Evolutionary conservation across 1,140 invertebrate species (phyloP).

Genomic region (Cyclargus thomasi): DNA sequence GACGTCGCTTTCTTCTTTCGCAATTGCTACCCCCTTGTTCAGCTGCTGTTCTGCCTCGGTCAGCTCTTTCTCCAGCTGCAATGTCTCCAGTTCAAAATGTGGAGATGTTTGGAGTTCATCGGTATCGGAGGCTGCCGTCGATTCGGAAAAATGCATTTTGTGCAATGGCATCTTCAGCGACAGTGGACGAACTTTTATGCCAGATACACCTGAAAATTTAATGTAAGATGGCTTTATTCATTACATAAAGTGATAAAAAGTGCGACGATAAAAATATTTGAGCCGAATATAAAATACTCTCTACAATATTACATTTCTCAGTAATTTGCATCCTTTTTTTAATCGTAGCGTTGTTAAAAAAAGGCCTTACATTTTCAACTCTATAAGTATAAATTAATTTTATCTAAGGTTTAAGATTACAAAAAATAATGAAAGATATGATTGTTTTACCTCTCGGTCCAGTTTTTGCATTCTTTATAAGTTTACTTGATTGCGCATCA

Average conservation of each 20-base stretch:
- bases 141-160: conserved; percentile 20
- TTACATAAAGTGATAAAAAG: too few relatives aligned
- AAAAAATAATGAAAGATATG: neutral
- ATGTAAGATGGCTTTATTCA: conserved; percentile 15
- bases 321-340: too few relatives aligned
- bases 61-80: conserved; percentile 50
- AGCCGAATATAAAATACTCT: too few relatives aligned
- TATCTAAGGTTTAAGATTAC: too few relatives aligned
- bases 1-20: conserved; percentile 56
- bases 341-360: too few relatives aligned
- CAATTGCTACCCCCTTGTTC: conserved; percentile 50
- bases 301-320: too few relatives aligned
- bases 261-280: too few relatives aligned
- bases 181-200: conserved; percentile 50
- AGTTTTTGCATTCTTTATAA: conserved; percentile 33
- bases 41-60: conserved; percentile 51
- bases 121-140: conserved; percentile 31
- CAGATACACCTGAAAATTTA: conserved; percentile 34
- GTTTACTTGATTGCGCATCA: conserved; percentile 27
- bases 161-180: conserved; percentile 46
- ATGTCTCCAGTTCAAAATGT: conserved; percentile 48
- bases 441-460: conserved; percentile 32
- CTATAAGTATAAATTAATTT: too few relatives aligned
- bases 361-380: too few relatives aligned
- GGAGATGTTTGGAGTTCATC: conserved; percentile 57